Conservation (phyloP, 1,140 invertebrate genomes). For the Ectropis grisescens region DNA sequence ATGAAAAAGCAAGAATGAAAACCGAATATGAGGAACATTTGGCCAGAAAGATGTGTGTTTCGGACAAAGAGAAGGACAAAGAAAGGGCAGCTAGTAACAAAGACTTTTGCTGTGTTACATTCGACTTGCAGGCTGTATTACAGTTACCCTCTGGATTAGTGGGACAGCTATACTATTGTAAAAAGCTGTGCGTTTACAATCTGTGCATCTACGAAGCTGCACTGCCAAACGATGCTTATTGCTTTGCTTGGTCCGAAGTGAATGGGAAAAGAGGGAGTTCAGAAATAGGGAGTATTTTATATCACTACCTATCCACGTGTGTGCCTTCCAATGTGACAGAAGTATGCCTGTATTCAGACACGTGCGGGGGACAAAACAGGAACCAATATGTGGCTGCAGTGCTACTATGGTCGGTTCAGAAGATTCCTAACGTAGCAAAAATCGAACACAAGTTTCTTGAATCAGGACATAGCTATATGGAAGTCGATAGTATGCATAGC, state of each 20-base stretch:
- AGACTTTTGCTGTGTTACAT: background rate
- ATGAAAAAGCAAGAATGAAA: background rate
- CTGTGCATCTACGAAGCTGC: background rate
- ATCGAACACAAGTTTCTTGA: constrained; percentile 17
- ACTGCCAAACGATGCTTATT: background rate
- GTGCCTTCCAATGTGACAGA: background rate
- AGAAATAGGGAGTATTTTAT: background rate
- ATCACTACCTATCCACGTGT: background rate
- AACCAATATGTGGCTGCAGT: background rate
- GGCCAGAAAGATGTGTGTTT: background rate
- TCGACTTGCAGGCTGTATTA: constrained; percentile 1
- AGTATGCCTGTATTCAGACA: background rate
- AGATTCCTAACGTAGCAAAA: background rate
- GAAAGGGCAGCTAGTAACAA: background rate
- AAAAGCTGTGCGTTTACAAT: background rate
- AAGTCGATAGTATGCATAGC: constrained; percentile 9
- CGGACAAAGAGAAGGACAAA: background rate
- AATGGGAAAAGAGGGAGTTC: background rate
- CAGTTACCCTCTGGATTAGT: background rate
- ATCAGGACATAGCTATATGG: constrained; percentile 10
- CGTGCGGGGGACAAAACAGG: background rate
- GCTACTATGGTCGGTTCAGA: background rate
- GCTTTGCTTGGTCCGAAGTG: background rate
- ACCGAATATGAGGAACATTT: background rate
- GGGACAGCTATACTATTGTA: background rate